These are phyloP conservation scores for Amblyopsis rosae DNA, from an alignment of 2,113 vertebrate genomes.

Conservation along the genomic window DNA sequence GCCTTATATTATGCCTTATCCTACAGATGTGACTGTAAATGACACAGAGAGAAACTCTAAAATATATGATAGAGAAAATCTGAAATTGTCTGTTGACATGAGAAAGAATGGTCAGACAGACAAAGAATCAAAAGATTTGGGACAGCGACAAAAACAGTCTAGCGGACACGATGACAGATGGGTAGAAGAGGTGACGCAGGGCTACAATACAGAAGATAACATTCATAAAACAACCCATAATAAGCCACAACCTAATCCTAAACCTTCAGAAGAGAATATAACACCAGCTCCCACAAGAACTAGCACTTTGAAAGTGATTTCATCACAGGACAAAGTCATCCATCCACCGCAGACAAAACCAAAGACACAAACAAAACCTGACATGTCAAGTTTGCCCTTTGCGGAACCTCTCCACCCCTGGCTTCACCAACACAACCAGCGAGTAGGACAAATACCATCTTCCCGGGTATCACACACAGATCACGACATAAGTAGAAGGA, in stretches of 20 bases:
- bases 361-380: conserved; percentile 38
- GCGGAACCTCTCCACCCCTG: conserved; percentile 70
- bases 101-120: not conserved
- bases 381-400: conserved; percentile 35
- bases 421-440: conserved; percentile 59
- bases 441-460: conserved; percentile 30
- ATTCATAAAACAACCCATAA: conserved; percentile 29
- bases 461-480: conserved; percentile 22
- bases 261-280: conserved; percentile 21
- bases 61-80: not conserved
- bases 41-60: conserved; percentile 18
- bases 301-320: conserved; percentile 26
- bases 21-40: conserved; percentile 13
- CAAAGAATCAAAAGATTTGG: not conserved
- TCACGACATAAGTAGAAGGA: conserved; percentile 24
- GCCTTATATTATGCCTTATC: not conserved
- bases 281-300: conserved; percentile 21
- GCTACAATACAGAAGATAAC: conserved; percentile 13
- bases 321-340: not conserved
- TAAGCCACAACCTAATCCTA: conserved; percentile 12
- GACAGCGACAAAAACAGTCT: conserved; percentile 11
- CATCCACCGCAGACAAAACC: conserved; percentile 9
- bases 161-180: conserved; percentile 2
- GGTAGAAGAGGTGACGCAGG: conserved; percentile 20
- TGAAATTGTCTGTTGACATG: not conserved